These are phyloP conservation scores for Macrobrachium rosenbergii DNA, from an alignment of 1,140 invertebrate genomes.

Conservation along the genomic window DNA sequence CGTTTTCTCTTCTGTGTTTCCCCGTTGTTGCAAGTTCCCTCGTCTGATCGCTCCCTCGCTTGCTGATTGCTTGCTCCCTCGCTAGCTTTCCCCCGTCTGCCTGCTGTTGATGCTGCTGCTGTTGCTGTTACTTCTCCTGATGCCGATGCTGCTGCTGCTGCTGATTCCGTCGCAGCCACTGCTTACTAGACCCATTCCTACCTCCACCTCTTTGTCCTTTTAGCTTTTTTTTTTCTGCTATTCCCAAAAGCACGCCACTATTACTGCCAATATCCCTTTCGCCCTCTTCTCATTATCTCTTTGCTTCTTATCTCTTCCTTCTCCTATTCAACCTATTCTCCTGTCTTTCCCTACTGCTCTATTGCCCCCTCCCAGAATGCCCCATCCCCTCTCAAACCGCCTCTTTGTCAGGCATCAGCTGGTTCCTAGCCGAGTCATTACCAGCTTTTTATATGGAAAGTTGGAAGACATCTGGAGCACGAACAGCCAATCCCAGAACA, in stretches of 20 bases:
- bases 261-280: too few species aligned
- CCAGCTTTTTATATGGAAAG: constrained; percentile 36
- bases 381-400: neutral
- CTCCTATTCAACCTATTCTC: neutral
- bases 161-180: neutral
- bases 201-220: neutral
- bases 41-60: too few species aligned
- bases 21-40: too few species aligned
- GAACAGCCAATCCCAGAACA: neutral
- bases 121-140: too few species aligned
- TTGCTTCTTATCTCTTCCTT: neutral
- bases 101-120: too few species aligned
- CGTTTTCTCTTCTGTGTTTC: too few species aligned
- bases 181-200: neutral
- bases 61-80: too few species aligned
- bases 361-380: neutral
- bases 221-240: too few species aligned
- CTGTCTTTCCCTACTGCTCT: neutral
- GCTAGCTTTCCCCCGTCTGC: too few species aligned
- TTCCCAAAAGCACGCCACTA: too few species aligned
- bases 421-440: constrained; percentile 32
- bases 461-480: constrained; percentile 32
- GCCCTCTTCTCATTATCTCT: too few species aligned
- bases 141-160: too few species aligned
- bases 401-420: constrained; percentile 31